Evolutionary conservation across 2,113 vertebrate species (phyloP), one percentile per base, ranked within the genome.

Genomic region (Rhynchomys soricoides): DNA sequence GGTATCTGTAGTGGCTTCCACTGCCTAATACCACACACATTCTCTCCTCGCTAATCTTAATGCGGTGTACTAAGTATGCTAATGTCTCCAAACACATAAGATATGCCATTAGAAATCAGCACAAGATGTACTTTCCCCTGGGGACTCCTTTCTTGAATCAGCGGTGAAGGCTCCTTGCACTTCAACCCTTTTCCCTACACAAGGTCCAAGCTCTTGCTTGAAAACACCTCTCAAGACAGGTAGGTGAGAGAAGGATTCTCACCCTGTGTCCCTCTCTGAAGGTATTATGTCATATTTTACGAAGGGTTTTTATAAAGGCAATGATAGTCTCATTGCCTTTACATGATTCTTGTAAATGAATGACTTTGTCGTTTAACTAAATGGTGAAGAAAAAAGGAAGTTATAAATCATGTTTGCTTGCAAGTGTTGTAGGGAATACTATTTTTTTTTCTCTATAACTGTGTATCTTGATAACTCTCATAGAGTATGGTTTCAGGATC

Each of bases 281-380:
- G 71, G 37, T 29, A 87, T 94, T 73, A 37, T 75, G 24, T 48
- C 77, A 34, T 92, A 55, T 92, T 92, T 95, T 93, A 68, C 96
- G 97, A 98, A 91, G 92, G 87, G 24, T 97, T 96, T 98, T 95
- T 97, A 70, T 98, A 93, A 59, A 59, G 22, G 11, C 6, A 7
- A 59, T 19, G 21, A 22, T 59, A 59, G 96, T 97, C 96, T 97
- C 96, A 98, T 98, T 81, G 93, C 96, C 92, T 82, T 98, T 98
- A 98, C 74, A 98, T 78, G 95, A 98, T 97, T 98, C 95, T 94
- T 97, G 87, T 91, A 92, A 96, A 97, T 97, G 93, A 91, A 82
- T 98, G 97, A 97, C 97, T 97, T 98, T 95, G 97, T 98, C 89
- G 97, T 96, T 97, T 97, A 97, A 97, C 95, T 94, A 95, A 97